Conservation (phyloP, 2,113 vertebrate species). For the Nothocercus julius region DNA sequence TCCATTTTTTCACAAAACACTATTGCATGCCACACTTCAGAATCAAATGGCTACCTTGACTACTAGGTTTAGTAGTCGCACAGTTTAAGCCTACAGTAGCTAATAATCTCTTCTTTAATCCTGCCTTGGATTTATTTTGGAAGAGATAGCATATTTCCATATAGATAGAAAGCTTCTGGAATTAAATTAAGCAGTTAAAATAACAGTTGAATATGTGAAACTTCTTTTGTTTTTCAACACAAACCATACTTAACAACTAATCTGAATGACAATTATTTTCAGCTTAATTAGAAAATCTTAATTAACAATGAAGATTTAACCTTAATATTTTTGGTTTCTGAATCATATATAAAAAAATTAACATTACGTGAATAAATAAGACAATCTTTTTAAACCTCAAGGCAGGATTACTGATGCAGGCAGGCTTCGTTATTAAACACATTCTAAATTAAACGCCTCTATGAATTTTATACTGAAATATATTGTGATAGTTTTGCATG, state of each 20-base stretch:
- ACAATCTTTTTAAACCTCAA: constrained; percentile 98
- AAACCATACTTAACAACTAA: constrained; percentile 93
- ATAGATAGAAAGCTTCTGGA: constrained; percentile 71
- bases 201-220: constrained; percentile 77
- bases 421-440: constrained; percentile 98
- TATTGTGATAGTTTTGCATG: constrained; percentile 99
- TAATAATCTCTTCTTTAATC: constrained; percentile 68
- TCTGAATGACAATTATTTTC: constrained; percentile 96
- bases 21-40: constrained; percentile 10
- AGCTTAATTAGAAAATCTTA: constrained; percentile 99
- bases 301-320: constrained; percentile 99
- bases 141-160: constrained; percentile 75
- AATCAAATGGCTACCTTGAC: constrained; percentile 45
- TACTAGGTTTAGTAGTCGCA: constrained; percentile 24
- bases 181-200: constrained; percentile 75
- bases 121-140: constrained; percentile 68
- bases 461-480: constrained; percentile 99
- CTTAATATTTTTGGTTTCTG: constrained; percentile 90
- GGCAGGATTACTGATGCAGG: constrained; percentile 99
- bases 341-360: constrained; percentile 85
- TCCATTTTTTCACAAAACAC: constrained; percentile 74
- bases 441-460: constrained; percentile 99
- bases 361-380: constrained; percentile 97
- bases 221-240: constrained; percentile 88
- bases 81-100: constrained; percentile 45